A percentile compares a stretch with the other conserved stretches of the same genome.
Conservation (phyloP, 2,797 vertebrate genomes). For the Tiaroga cobitis region DNA sequence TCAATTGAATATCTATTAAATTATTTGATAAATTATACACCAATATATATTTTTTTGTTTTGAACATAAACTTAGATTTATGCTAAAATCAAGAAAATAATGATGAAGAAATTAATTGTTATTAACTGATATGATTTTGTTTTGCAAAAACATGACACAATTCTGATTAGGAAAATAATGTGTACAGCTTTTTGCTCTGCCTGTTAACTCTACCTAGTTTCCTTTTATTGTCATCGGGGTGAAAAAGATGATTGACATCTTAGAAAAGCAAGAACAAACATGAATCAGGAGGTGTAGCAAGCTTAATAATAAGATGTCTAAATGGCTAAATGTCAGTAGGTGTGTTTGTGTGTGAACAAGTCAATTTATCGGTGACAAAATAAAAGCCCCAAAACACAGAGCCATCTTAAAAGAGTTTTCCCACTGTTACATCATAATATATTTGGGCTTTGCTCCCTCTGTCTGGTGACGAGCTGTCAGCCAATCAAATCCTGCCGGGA, state of each 20-base stretch:
- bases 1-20: no score
- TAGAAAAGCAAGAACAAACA: conserved; percentile 65
- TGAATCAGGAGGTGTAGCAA: conserved; percentile 53
- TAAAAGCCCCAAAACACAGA: conserved; percentile 37
- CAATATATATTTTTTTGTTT: not conserved
- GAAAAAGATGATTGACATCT: conserved; percentile 65
- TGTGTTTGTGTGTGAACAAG: conserved; percentile 51
- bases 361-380: conserved; percentile 42
- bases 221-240: conserved; percentile 19
- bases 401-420: conserved; percentile 65
- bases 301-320: conserved; percentile 65
- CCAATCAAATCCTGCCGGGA: conserved; percentile 65
- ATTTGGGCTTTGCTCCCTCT: conserved; percentile 58
- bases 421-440: conserved; percentile 70
- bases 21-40: no score
- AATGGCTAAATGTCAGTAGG: conserved; percentile 49
- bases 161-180: conserved; percentile 19
- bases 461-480: conserved; percentile 68
- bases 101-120: not conserved
- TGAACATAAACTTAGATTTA: not conserved
- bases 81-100: not conserved
- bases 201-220: conserved; percentile 58
- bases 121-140: no score
- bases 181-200: conserved; percentile 4
- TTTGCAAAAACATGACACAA: not conserved